These are phyloP conservation scores for Monodelphis domestica DNA, from an alignment of 2,797 vertebrate genomes.

Conservation along the genomic window DNA sequence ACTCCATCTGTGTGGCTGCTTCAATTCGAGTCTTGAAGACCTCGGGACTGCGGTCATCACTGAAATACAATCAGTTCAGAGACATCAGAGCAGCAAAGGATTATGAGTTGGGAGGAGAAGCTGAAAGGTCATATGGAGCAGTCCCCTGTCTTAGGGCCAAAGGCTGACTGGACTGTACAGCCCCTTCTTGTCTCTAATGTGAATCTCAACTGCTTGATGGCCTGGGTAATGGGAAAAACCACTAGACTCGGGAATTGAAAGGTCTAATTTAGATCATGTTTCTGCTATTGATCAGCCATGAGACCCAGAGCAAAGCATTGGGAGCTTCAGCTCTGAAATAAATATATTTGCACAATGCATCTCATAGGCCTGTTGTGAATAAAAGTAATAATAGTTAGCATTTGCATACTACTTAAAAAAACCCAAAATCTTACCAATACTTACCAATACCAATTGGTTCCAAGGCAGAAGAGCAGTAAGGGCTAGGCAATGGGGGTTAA, in stretches of 20 bases:
- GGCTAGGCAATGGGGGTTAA: no score
- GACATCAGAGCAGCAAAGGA: neutral
- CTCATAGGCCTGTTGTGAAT: neutral
- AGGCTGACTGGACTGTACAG: neutral
- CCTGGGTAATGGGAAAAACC: neutral
- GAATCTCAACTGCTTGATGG: neutral
- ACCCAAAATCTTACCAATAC: no score
- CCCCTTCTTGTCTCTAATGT: neutral
- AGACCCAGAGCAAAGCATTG: neutral
- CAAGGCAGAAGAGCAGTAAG: no score
- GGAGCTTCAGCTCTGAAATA: neutral
- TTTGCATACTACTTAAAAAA: neutral
- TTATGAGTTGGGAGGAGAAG: neutral
- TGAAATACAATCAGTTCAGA: conserved; percentile 38
- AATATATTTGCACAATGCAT: neutral
- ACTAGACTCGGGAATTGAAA: neutral
- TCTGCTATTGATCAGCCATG: neutral
- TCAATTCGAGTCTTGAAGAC: conserved; percentile 92
- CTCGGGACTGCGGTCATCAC: conserved; percentile 91
- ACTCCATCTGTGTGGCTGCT: conserved; percentile 96
- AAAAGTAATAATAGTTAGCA: neutral
- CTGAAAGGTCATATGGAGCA: neutral
- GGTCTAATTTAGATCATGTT: neutral
- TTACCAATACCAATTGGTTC: no score
- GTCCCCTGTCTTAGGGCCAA: neutral